Base-by-base conservation (phyloP, 2,797 vertebrate genomes). In the Staurois parvus region DNA sequence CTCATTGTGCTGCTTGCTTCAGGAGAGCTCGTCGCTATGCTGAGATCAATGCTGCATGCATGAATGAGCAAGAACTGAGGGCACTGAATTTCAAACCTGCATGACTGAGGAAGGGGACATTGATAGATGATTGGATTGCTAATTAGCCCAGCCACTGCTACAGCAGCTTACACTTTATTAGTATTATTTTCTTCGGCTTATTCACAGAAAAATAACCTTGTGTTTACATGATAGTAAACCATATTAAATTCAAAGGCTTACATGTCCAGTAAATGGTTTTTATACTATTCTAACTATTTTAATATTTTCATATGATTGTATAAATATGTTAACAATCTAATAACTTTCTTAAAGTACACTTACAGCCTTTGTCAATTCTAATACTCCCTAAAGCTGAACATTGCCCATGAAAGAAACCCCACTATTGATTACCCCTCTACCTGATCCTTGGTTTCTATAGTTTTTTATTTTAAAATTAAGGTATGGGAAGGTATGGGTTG, bases 121-220 rank as follows among this genome's bases (percentile, higher is more conserved):
- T 87, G 85, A 87, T 83, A 87, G 85, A 83, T 87, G 81, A 69
- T 75, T 79, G 59, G 85, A 73, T 87, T 87, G 74, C 70, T 87
- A 87, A 87, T 87, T 87, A 83, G 64, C 84, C 78, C 74, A 64
- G 72, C 59, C 68, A 59, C 32, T 29, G 67, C 67, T 67, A 72
- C 74, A 77, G 70, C 69, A 75, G 72, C 56, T 56, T 26, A 79
- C n/a, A 66, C 34, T 72, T 32, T 81, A 72, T 81, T 42, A 81
- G 7, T 62, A 29, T 29, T 62, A 59, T 81, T 59, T 56, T 62
- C 52, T 45, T 40, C 2, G 40, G 32, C 30, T 81, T 24, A 2
- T 56, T 34, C 17, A 73, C 26, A 81, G 15, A 81, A 81, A 64
- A 62, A 72, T 9, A 40, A 24, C 21, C 42, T 70, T 52, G 29